These are phyloP conservation scores for Dascyllus trimaculatus DNA, from an alignment of 2,113 vertebrate species.

Conservation along the genomic window DNA sequence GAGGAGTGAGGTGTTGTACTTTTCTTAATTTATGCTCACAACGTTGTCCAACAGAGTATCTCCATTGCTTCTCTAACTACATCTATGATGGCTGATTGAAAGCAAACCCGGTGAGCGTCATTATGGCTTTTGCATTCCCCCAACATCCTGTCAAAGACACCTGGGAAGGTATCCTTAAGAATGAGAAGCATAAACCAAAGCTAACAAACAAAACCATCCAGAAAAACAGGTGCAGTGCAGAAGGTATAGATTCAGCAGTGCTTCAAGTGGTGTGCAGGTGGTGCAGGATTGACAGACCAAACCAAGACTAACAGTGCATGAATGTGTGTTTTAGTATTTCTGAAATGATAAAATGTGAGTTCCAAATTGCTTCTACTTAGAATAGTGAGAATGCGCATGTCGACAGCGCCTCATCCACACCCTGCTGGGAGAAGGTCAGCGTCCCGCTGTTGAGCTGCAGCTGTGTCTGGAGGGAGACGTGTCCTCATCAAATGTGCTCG, in stretches of 20 bases:
- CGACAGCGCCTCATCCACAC: constrained; percentile 7
- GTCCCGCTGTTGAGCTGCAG: constrained; percentile 19
- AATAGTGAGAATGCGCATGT: constrained; percentile 31
- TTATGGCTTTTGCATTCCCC: not conserved
- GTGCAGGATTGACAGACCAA: not conserved
- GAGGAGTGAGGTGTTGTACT: no score
- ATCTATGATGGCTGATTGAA: no score
- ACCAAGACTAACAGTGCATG: not conserved
- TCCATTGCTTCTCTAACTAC: no score
- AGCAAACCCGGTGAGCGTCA: no score
- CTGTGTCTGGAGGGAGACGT: constrained; percentile 4
- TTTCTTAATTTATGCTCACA: no score
- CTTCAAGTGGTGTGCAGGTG: no score
- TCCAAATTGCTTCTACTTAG: constrained; percentile 1
- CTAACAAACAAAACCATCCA: not conserved
- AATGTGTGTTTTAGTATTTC: constrained; percentile 6
- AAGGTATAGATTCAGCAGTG: no score
- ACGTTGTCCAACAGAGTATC: no score
- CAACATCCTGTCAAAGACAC: not conserved
- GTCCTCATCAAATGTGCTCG: constrained; percentile 26
- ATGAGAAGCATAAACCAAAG: not conserved
- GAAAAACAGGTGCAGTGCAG: no score
- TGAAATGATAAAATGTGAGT: constrained; percentile 17
- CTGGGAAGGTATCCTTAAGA: not conserved
- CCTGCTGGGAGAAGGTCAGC: constrained; percentile 55